Conservation (phyloP, 2,797 vertebrate species). For the Chaunax sp. region DNA sequence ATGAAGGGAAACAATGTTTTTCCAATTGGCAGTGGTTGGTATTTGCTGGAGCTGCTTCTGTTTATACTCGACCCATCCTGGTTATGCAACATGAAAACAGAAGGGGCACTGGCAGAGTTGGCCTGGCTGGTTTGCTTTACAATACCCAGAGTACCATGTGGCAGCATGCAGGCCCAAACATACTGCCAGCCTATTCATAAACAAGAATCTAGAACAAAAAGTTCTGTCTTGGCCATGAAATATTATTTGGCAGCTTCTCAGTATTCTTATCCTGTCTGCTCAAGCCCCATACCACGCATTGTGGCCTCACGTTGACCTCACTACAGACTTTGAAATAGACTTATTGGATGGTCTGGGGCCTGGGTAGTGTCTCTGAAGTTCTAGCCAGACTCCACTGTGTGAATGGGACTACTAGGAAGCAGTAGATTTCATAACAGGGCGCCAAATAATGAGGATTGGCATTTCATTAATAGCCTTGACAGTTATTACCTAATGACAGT, state of each 20-base stretch:
- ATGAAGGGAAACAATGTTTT: slow-evolving; percentile 33
- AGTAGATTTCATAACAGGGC: slow-evolving; percentile 42
- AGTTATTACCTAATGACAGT: slow-evolving; percentile 41
- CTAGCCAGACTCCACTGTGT: slow-evolving; percentile 17
- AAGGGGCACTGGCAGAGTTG: slow-evolving; percentile 43
- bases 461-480: slow-evolving; percentile 26
- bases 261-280: slow-evolving; percentile 26
- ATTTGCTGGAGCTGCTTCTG: slow-evolving; percentile 46
- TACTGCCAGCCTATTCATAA: slow-evolving; percentile 67
- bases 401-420: slow-evolving; percentile 39
- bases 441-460: slow-evolving; percentile 35
- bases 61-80: slow-evolving; percentile 53
- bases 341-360: slow-evolving; percentile 12
- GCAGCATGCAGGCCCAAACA: slow-evolving; percentile 50
- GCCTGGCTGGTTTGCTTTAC: slow-evolving; percentile 46
- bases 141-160: slow-evolving; percentile 57
- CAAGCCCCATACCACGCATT: slow-evolving; percentile 13
- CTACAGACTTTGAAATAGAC: slow-evolving; percentile 26
- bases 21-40: slow-evolving; percentile 24
- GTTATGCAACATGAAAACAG: slow-evolving; percentile 67
- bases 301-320: slow-evolving; percentile 42
- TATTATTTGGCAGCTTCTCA: slow-evolving; percentile 54
- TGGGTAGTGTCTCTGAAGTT: slow-evolving; percentile 18
- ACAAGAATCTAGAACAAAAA: slow-evolving; percentile 71
- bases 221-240: slow-evolving; percentile 42